Percentiles rank a stretch among this genome's conserved stretches.
Conservation (phyloP, 2,797 vertebrate genomes). For the Schizopygopsis pylzovi region DNA sequence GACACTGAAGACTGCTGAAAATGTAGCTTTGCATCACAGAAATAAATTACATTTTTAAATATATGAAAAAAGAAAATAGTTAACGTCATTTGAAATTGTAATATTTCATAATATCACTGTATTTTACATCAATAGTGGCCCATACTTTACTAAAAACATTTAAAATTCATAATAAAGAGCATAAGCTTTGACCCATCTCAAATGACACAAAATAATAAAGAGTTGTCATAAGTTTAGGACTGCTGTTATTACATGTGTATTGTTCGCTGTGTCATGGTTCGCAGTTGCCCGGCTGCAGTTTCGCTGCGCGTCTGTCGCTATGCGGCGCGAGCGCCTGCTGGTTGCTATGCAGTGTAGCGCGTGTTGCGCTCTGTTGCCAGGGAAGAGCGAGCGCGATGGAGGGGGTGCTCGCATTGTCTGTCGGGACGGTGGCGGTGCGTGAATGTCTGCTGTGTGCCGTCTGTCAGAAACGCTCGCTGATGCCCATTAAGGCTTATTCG, state of each 20-base stretch:
- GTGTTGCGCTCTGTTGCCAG: constrained; percentile 61
- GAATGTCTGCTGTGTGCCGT: constrained; percentile 70
- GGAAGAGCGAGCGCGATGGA: constrained; percentile 53
- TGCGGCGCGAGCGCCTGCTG: constrained; percentile 54
- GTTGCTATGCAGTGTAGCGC: constrained; percentile 59
- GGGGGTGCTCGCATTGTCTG: constrained; percentile 64
- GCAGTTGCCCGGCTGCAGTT: constrained; percentile 51
- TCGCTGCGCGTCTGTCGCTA: constrained; percentile 48
- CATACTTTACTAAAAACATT: not conserved
- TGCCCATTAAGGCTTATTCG: not conserved
- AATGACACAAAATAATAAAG: not conserved
- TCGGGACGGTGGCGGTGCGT: constrained; percentile 69
- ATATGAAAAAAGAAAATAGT: not conserved
- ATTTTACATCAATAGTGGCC: not conserved
- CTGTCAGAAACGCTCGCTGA: constrained; percentile 54
- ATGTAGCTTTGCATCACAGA: not conserved
- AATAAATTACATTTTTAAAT: not conserved
- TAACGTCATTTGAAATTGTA: not conserved
- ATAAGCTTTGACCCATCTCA: not conserved
- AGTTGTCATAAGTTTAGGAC: not conserved
- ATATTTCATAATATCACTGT: not conserved
- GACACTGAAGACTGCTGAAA: not conserved
- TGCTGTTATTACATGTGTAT: not conserved
- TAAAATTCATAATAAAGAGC: not conserved
- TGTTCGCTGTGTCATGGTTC: constrained; percentile 51